Conservation (phyloP, 2,888 invertebrate species). For the Notocelia uddmanniana region DNA sequence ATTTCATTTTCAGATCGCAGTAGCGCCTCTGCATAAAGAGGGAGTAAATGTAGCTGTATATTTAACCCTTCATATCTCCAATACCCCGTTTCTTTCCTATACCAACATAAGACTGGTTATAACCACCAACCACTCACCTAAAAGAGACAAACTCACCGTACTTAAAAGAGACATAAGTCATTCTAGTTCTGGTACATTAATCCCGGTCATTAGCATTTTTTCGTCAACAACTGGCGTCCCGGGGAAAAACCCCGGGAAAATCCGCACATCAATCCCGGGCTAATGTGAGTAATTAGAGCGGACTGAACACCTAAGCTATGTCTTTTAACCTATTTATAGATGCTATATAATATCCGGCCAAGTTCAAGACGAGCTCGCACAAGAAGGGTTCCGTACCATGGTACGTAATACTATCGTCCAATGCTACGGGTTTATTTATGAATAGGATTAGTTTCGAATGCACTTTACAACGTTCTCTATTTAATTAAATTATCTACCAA, state of each 20-base stretch:
- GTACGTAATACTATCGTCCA: too few species aligned
- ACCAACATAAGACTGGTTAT: neutral
- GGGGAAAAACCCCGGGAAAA: neutral
- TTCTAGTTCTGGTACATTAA: neutral
- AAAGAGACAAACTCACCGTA: neutral
- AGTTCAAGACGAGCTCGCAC: too few species aligned
- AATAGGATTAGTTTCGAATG: too few species aligned
- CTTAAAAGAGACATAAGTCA: neutral
- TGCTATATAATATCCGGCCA: neutral
- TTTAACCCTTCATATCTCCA: neutral
- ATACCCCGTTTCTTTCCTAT: neutral
- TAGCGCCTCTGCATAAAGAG: too few species aligned
- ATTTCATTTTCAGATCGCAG: too few species aligned
- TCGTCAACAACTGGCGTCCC: slow-evolving; percentile 23
- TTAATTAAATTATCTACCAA: too few species aligned
- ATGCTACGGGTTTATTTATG: too few species aligned
- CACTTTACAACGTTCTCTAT: too few species aligned
- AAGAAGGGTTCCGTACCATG: too few species aligned
- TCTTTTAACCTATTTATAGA: neutral
- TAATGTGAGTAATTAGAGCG: slow-evolving; percentile 26
- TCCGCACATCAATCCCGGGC: slow-evolving; percentile 16
- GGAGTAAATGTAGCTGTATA: too few species aligned
- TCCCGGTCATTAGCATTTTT: slow-evolving; percentile 25
- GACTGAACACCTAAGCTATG: neutral
- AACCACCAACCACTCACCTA: neutral